Percentiles rank a stretch among this genome's conserved stretches.
Conservation (phyloP, 1,140 invertebrate genomes). For the Pseudomyrmex flavicornis region DNA sequence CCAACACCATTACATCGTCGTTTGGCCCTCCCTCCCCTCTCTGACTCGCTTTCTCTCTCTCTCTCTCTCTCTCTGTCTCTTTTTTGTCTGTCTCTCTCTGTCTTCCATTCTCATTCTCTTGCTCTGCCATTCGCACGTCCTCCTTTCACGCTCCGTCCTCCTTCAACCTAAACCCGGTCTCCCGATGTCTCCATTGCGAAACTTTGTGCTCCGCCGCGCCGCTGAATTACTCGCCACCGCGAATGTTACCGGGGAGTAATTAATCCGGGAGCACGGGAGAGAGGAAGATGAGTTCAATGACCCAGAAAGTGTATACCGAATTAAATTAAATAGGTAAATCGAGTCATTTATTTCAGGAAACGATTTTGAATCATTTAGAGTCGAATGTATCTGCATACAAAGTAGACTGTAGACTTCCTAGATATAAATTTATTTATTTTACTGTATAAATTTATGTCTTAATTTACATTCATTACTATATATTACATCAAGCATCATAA, state of each 20-base stretch:
- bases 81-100: constrained; percentile 56
- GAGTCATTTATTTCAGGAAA: too few relatives aligned
- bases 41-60: constrained; percentile 14
- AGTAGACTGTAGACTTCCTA: too few relatives aligned
- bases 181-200: constrained; percentile 74
- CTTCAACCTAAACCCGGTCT: constrained; percentile 44
- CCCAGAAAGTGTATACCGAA: neutral
- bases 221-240: constrained; percentile 55
- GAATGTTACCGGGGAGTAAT: constrained; percentile 52
- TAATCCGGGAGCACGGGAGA: constrained; percentile 48
- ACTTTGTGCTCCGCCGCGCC: constrained; percentile 57
- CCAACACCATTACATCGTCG: constrained; percentile 79
- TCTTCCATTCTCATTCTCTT: constrained; percentile 50
- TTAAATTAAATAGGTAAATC: too few relatives aligned
- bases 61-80: constrained; percentile 51
- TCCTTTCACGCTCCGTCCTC: constrained; percentile 41
- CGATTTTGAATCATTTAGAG: too few relatives aligned
- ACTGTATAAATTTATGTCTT: neutral
- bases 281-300: constrained; percentile 47
- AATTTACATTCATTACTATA: neutral
- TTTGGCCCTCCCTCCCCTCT: constrained; percentile 62
- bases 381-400: too few relatives aligned
- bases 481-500: neutral
- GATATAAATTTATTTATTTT: neutral
- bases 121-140: constrained; percentile 10